Evolutionary conservation across 2,113 vertebrate species (phyloP).

Genomic region (Lasiurus borealis): DNA sequence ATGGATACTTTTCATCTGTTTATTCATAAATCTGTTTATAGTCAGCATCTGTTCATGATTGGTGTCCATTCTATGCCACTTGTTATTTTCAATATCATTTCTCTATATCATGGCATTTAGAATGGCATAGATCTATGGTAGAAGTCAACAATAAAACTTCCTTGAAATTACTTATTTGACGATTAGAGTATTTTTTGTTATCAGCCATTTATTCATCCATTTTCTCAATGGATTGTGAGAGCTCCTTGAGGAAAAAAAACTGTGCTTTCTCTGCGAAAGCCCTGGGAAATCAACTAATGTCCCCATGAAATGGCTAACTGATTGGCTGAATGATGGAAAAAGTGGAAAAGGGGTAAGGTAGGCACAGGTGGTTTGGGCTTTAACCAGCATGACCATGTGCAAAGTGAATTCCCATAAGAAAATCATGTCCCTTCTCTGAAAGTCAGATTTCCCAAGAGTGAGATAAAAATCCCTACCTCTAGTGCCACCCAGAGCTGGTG

Average conservation of each 20-base stretch:
- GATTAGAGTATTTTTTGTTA: background rate
- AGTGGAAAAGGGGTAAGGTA: background rate
- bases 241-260: background rate
- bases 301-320: background rate
- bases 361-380: background rate
- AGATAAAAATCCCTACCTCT: background rate
- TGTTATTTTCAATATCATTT: slow-evolving; percentile 20
- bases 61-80: background rate
- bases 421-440: background rate
- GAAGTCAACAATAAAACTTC: background rate
- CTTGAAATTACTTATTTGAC: slow-evolving; percentile 26
- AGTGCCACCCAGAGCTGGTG: background rate
- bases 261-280: background rate
- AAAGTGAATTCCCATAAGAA: background rate
- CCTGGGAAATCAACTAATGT: background rate
- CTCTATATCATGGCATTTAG: background rate
- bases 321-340: background rate
- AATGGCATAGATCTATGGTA: background rate
- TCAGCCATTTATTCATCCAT: background rate
- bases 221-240: background rate
- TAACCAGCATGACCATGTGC: background rate
- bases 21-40: background rate
- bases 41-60: background rate
- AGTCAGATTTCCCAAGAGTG: background rate
- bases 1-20: background rate